phyloP scores from a whole-genome alignment of 2,888 invertebrate species.

The Chaetogeoica ovagalla region DNA sequence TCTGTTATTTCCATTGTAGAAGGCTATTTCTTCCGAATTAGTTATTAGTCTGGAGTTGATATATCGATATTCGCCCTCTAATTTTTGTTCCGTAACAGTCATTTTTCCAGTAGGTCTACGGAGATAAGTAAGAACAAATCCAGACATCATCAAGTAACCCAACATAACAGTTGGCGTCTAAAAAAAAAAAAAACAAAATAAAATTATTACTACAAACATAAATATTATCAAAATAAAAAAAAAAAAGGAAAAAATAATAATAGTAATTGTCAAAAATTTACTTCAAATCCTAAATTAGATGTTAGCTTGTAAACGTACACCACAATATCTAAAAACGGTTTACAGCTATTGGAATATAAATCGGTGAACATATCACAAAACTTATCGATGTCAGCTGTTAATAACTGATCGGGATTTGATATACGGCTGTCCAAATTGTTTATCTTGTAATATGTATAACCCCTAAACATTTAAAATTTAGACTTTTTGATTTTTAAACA shows the following conservation, averaged over 20 bases:
- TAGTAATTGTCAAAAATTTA: slow-evolving; percentile 57
- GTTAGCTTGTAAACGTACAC: slow-evolving; percentile 91
- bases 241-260: slow-evolving; percentile 32
- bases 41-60: slow-evolving; percentile 95
- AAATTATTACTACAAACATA: background rate
- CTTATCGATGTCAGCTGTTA: slow-evolving; percentile 95
- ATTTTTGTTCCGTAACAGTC: slow-evolving; percentile 91
- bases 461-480: slow-evolving; percentile 62
- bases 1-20: slow-evolving; percentile 79
- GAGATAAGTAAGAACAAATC: slow-evolving; percentile 81
- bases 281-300: slow-evolving; percentile 79
- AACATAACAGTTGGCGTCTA: slow-evolving; percentile 89
- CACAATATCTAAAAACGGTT: slow-evolving; percentile 91
- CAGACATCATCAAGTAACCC: slow-evolving; percentile 83
- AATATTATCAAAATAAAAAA: background rate
- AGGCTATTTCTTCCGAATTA: slow-evolving; percentile 92
- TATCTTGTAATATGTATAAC: slow-evolving; percentile 96
- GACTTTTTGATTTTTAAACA: slow-evolving; percentile 14
- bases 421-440: slow-evolving; percentile 93
- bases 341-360: slow-evolving; percentile 93
- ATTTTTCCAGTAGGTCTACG: slow-evolving; percentile 85
- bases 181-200: slow-evolving; percentile 59
- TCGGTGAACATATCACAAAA: slow-evolving; percentile 95
- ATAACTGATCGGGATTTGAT: slow-evolving; percentile 91
- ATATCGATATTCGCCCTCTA: slow-evolving; percentile 98